Evolutionary conservation across 2,113 vertebrate genomes (phyloP), one percentile per base, ranked within the genome.

Genomic region (Echinops telfairi): DNA sequence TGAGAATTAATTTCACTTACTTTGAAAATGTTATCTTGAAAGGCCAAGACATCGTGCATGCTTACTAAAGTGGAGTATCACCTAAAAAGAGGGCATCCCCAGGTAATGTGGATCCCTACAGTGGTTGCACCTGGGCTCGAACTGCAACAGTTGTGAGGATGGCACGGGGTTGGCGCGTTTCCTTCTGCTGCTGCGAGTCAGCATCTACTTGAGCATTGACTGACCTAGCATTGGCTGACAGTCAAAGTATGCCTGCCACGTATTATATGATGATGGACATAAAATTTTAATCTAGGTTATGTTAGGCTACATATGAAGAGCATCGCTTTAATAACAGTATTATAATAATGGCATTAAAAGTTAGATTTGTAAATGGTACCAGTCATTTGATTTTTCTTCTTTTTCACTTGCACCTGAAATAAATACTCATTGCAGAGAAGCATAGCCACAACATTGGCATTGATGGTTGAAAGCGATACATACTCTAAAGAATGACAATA

Each of bases 381-480:
- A 91, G 64, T 92, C 38, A 38, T 83, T 90, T 78, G 2, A 40
- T 93, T 43, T 96, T 36, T 36, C 94, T 27, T 92, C 80, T 29
- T 33, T 83, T 95, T 33, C n/a, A 20, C 78, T 23, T 92, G 22
- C 22, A 60, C 82, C 93, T 77, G 57, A 96, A 90, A 70, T 53
- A 83, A 80, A 76, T 33, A 36, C 64, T 94, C 62, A 92, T 85
- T 87, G 70, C 73, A 89, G 93, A 93, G 80, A 94, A 96, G 90
- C 33, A 16, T 38, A 31, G 6, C 82, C 33, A 4, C 16, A 83
- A 1, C 83, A 36, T 53, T 53, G 10, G 47, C 43, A 89, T 81
- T 96, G 89, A 33, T 86, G 0, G 95, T 94, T 94, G 40, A 94
- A 97, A 36, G 86, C 91, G 73, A 96, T 38, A 20, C 85, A 4